Evolutionary conservation across 2,113 vertebrate species (phyloP).

Genomic region (Chiloscyllium plagiosum): DNA sequence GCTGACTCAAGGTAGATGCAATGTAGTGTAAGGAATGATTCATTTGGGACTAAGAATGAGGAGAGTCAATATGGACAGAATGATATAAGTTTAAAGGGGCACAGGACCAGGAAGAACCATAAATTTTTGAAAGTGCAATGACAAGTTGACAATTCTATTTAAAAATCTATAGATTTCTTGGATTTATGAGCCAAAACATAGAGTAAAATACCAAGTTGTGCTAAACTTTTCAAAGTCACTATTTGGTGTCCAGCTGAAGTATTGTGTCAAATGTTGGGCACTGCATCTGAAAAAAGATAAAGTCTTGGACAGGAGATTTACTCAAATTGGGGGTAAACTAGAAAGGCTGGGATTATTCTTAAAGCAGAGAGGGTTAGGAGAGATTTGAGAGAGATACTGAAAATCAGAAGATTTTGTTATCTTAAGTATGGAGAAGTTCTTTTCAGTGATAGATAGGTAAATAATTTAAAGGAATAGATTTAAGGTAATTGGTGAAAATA

Average conservation of each 20-base stretch:
- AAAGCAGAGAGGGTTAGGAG: too few species aligned
- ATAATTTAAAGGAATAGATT: too few species aligned
- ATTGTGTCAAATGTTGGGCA: neutral
- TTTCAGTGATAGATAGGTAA: too few species aligned
- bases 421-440: too few species aligned
- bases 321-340: too few species aligned
- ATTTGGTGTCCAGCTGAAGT: neutral
- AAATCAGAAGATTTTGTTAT: too few species aligned
- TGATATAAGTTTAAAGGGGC: neutral
- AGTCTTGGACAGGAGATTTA: neutral
- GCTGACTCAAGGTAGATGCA: neutral
- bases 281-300: neutral
- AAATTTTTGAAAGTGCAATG: neutral
- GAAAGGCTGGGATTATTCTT: too few species aligned
- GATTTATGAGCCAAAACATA: neutral
- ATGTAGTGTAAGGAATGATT: too few species aligned
- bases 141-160: neutral
- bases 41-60: neutral
- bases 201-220: neutral
- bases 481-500: neutral
- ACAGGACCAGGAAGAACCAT: neutral
- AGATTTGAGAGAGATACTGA: too few species aligned
- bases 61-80: neutral
- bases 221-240: neutral
- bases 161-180: neutral